Conservation (phyloP, 2,888 invertebrate species). For the Diaperis boleti region DNA sequence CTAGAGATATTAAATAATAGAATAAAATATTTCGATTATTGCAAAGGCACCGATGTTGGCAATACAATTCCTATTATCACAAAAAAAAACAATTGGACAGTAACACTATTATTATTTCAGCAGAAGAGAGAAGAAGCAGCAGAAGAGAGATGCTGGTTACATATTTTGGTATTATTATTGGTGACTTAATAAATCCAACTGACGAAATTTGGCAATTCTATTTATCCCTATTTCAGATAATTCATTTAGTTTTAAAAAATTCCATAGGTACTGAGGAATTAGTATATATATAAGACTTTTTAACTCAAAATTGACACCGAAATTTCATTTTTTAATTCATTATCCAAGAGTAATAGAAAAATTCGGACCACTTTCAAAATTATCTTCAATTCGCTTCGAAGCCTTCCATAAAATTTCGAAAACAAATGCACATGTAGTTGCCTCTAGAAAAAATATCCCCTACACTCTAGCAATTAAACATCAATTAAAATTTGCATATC, state of each 20-base stretch:
- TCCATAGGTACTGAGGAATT: too few relatives aligned
- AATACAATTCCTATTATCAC: conserved; percentile 38
- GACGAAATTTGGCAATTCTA: conserved; percentile 36
- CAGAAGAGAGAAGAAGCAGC: conserved; percentile 28
- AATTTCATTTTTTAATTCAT: conserved; percentile 48
- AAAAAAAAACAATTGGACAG: too few relatives aligned
- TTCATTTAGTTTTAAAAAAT: conserved; percentile 38
- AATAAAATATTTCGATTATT: conserved; percentile 34
- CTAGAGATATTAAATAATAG: conserved; percentile 30
- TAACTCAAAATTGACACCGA: conserved; percentile 42
- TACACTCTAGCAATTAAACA: too few relatives aligned
- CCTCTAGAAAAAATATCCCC: conserved; percentile 40
- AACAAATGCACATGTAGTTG: conserved; percentile 37
- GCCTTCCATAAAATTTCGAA: conserved; percentile 43
- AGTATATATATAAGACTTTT: conserved; percentile 1
- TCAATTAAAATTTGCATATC: conserved; percentile 25
- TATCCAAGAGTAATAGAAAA: conserved; percentile 44
- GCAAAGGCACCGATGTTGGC: conserved; percentile 21
- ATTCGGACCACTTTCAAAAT: conserved; percentile 42
- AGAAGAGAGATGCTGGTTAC: conserved; percentile 33
- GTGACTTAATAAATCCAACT: conserved; percentile 31
- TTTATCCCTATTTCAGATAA: conserved; percentile 37
- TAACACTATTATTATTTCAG: too few relatives aligned
- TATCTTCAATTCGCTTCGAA: conserved; percentile 46
- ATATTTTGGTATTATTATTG: conserved; percentile 39